These are phyloP conservation scores for Corythoichthys intestinalis DNA, from an alignment of 2,113 vertebrate species.

Conservation along the genomic window DNA sequence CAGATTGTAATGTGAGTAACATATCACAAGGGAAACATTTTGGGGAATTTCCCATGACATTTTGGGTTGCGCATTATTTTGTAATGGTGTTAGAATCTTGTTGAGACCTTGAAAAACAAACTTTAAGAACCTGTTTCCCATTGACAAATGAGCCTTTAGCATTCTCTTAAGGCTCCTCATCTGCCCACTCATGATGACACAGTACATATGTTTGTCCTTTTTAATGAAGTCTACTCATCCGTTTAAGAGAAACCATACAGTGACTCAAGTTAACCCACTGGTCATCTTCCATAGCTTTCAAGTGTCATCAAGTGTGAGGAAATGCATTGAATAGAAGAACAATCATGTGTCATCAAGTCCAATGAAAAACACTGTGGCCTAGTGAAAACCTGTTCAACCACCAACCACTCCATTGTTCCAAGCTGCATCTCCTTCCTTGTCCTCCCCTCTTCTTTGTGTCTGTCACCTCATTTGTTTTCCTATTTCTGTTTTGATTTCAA, in stretches of 20 bases:
- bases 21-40: no score
- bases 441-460: neutral
- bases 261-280: neutral
- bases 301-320: constrained; percentile 31
- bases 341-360: constrained; percentile 25
- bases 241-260: neutral
- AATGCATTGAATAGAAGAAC: constrained; percentile 33
- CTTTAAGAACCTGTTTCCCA: no score
- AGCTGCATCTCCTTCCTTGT: neutral
- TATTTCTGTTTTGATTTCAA: constrained; percentile 33
- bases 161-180: no score
- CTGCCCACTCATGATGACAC: no score
- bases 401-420: constrained; percentile 30
- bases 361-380: constrained; percentile 15
- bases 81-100: no score
- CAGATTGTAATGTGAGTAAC: no score
- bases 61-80: no score
- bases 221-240: neutral
- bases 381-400: constrained; percentile 41
- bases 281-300: constrained; percentile 41
- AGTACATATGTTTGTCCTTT: neutral
- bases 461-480: constrained; percentile 3
- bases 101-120: no score
- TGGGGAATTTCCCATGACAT: no score
- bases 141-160: no score